These are phyloP conservation scores for Lucilia cuprina DNA, from an alignment of 1,140 invertebrate species.

Conservation along the genomic window DNA sequence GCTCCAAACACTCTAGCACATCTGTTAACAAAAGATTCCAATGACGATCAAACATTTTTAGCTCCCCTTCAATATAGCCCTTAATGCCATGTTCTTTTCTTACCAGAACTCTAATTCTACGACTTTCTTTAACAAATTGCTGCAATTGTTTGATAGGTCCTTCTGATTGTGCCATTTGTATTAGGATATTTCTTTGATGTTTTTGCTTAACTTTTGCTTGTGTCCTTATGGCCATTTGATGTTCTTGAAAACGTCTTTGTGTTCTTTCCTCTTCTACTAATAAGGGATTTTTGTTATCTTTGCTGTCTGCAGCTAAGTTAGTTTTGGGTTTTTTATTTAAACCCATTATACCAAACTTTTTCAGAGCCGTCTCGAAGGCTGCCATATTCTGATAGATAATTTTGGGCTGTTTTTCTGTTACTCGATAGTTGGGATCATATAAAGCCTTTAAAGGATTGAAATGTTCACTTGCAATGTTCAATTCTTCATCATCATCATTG, in stretches of 20 bases:
- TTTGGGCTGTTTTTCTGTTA: conserved; percentile 62
- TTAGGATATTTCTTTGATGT: conserved; percentile 67
- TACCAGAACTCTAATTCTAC: conserved; percentile 73
- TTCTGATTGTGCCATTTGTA: conserved; percentile 67
- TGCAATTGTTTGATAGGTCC: conserved; percentile 73
- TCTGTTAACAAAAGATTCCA: conserved; percentile 91
- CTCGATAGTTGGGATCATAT: conserved; percentile 65
- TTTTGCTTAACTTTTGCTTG: conserved; percentile 48
- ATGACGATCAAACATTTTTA: conserved; percentile 92
- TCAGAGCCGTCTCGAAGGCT: conserved; percentile 53
- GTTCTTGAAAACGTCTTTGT: conserved; percentile 45
- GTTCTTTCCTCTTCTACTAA: conserved; percentile 18
- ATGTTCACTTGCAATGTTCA: conserved; percentile 69
- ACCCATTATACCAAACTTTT: conserved; percentile 50
- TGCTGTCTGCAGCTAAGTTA: background rate
- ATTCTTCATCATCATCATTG: conserved; percentile 51
- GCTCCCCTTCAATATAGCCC: conserved; percentile 79
- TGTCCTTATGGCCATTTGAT: conserved; percentile 53
- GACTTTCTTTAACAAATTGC: conserved; percentile 68
- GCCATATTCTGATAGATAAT: conserved; percentile 57
- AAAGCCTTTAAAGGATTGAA: conserved; percentile 75
- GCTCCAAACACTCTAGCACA: conserved; percentile 85
- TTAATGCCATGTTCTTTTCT: conserved; percentile 72
- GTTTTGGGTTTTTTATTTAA: conserved; percentile 44
- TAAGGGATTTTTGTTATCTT: conserved; percentile 19